Percentiles rank a stretch among this genome's conserved stretches.
These are phyloP conservation scores for Nomada hirtipes DNA, from an alignment of 2,888 invertebrate species.

Conservation along the genomic window DNA sequence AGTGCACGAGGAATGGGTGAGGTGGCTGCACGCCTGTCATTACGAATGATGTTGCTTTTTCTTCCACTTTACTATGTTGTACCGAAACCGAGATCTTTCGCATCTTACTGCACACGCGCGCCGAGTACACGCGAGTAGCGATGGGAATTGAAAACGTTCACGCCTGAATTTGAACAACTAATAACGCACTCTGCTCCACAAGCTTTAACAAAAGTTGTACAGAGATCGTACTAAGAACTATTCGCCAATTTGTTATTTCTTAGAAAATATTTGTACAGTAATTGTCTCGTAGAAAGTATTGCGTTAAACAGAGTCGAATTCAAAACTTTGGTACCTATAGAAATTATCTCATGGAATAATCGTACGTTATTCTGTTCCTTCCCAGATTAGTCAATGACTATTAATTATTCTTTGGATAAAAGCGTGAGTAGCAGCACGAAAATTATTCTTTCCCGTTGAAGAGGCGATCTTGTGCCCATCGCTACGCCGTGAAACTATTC, in stretches of 20 bases:
- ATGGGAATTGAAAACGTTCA: background rate
- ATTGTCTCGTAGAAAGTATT: too few relatives aligned
- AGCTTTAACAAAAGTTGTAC: too few relatives aligned
- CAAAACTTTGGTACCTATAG: too few relatives aligned
- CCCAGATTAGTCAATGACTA: too few relatives aligned
- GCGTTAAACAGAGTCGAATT: too few relatives aligned
- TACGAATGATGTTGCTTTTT: constrained; percentile 42
- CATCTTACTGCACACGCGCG: constrained; percentile 3
- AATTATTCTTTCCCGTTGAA: constrained; percentile 22
- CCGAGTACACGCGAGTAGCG: constrained; percentile 20
- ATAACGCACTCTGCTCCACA: too few relatives aligned
- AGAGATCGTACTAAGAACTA: too few relatives aligned
- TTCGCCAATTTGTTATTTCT: too few relatives aligned
- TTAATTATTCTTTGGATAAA: too few relatives aligned
- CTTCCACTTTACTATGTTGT: constrained; percentile 33
- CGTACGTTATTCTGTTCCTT: too few relatives aligned
- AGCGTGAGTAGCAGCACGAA: background rate
- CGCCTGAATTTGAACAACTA: background rate
- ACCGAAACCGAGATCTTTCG: constrained; percentile 25
- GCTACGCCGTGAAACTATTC: constrained; percentile 31
- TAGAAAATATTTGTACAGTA: too few relatives aligned
- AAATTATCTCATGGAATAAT: too few relatives aligned
- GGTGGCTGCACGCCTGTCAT: constrained; percentile 41
- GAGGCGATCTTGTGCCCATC: constrained; percentile 42
- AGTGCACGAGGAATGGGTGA: background rate